phyloP scores from a whole-genome alignment of 1,140 invertebrate species.

The Drosophila seguyi region DNA sequence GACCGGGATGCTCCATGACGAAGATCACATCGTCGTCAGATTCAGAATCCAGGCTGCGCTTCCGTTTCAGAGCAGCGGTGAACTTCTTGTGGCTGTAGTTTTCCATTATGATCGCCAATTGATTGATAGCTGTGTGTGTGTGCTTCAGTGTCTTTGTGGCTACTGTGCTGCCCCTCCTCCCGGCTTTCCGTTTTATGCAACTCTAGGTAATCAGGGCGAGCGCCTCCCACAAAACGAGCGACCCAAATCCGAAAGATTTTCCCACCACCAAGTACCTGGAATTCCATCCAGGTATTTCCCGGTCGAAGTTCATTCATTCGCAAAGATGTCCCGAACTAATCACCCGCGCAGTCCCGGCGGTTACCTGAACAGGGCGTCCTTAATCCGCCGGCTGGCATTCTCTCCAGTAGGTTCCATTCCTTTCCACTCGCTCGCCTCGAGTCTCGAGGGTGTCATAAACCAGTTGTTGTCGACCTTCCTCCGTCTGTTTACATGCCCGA shows the following conservation, averaged over 20 bases:
- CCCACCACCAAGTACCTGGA: slow-evolving; percentile 51
- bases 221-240: slow-evolving; percentile 18
- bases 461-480: slow-evolving; percentile 68
- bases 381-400: slow-evolving; percentile 71
- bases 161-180: slow-evolving; percentile 65
- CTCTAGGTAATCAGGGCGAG: slow-evolving; percentile 61
- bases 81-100: slow-evolving; percentile 70
- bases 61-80: slow-evolving; percentile 55
- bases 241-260: slow-evolving; percentile 35
- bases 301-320: slow-evolving; percentile 68
- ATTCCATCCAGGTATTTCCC: slow-evolving; percentile 64
- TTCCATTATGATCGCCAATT: slow-evolving; percentile 37
- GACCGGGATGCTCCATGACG: slow-evolving; percentile 40
- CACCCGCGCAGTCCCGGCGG: slow-evolving; percentile 22
- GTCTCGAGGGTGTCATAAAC: slow-evolving; percentile 69
- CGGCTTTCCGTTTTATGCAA: slow-evolving; percentile 69
- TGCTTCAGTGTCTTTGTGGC: slow-evolving; percentile 51
- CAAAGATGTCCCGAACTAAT: slow-evolving; percentile 60
- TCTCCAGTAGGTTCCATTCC: slow-evolving; percentile 14
- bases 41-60: slow-evolving; percentile 51
- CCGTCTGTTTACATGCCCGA: slow-evolving; percentile 47
- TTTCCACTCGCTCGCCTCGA: slow-evolving; percentile 11
- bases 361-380: slow-evolving; percentile 25
- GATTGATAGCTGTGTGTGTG: slow-evolving; percentile 24
- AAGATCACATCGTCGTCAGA: slow-evolving; percentile 69